Evolutionary conservation across 2,888 invertebrate species (phyloP).

Genomic region (Drosophila robusta): DNA sequence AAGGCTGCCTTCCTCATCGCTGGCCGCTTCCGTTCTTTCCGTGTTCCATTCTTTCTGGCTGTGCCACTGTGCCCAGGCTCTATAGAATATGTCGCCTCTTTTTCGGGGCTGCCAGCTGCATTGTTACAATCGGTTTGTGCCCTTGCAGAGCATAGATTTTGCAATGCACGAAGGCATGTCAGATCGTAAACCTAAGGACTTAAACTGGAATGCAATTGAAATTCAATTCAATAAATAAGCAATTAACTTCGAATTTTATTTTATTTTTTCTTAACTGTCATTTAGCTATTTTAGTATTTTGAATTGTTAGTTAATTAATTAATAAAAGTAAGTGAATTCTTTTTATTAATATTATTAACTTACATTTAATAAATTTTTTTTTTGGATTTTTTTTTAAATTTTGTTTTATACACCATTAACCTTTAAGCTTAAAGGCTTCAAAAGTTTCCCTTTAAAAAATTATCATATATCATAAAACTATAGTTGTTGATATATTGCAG

Average conservation of each 20-base stretch:
- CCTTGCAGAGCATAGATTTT: slow-evolving; percentile 36
- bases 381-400: neutral
- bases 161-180: slow-evolving; percentile 9
- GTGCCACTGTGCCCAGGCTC: slow-evolving; percentile 11
- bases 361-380: neutral
- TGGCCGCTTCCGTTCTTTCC: slow-evolving; percentile 49
- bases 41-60: slow-evolving; percentile 38
- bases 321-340: too few relatives aligned
- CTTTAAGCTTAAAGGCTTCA: too few relatives aligned
- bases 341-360: too few relatives aligned
- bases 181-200: neutral
- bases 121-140: slow-evolving; percentile 47
- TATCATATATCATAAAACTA: too few relatives aligned
- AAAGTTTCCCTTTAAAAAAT: too few relatives aligned
- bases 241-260: too few relatives aligned
- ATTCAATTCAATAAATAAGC: too few relatives aligned
- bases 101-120: slow-evolving; percentile 57
- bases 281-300: too few relatives aligned
- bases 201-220: neutral
- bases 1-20: slow-evolving; percentile 64
- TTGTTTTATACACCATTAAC: too few relatives aligned
- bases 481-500: too few relatives aligned
- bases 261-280: too few relatives aligned
- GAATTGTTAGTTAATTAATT: too few relatives aligned
- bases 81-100: slow-evolving; percentile 53